A percentile compares a stretch with the other conserved stretches of the same genome.
Evolutionary conservation across 2,113 vertebrate species (phyloP).

Genomic region (Rafetus swinhoei): DNA sequence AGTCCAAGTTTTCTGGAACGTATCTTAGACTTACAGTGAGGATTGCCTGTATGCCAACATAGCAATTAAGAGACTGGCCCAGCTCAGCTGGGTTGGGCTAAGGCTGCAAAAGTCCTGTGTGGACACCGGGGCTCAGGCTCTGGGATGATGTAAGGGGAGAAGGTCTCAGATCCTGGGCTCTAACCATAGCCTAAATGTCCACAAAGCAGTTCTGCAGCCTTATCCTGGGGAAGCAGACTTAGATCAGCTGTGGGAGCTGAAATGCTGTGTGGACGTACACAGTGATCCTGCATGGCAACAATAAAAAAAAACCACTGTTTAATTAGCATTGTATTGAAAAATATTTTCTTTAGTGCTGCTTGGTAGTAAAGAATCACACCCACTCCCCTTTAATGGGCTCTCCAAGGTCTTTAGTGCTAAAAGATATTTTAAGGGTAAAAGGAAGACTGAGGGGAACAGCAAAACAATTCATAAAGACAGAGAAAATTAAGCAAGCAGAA

Average conservation of each 20-base stretch:
- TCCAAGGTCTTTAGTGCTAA: slow-evolving; percentile 56
- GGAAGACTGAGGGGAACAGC: slow-evolving; percentile 58
- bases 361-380: slow-evolving; percentile 55
- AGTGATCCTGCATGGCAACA: slow-evolving; percentile 52
- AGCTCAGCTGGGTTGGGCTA: not conserved
- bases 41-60: not conserved
- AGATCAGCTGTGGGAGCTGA: not conserved
- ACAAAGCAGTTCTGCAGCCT: not conserved
- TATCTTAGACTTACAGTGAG: too few relatives aligned
- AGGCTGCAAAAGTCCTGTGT: not conserved
- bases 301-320: slow-evolving; percentile 75
- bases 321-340: slow-evolving; percentile 58
- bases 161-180: not conserved
- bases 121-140: not conserved
- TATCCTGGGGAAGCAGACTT: not conserved
- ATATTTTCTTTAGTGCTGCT: slow-evolving; percentile 63
- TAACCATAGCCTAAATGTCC: not conserved
- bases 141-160: not conserved
- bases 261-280: not conserved
- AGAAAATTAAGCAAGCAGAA: slow-evolving; percentile 55
- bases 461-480: slow-evolving; percentile 33
- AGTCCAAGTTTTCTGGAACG: too few relatives aligned
- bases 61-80: not conserved
- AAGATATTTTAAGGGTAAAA: slow-evolving; percentile 61
- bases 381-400: slow-evolving; percentile 47